These are phyloP conservation scores for Apostichopus japonicus DNA, from an alignment of 35 echinoderm and acorn worm genomes.

Conservation along the genomic window DNA sequence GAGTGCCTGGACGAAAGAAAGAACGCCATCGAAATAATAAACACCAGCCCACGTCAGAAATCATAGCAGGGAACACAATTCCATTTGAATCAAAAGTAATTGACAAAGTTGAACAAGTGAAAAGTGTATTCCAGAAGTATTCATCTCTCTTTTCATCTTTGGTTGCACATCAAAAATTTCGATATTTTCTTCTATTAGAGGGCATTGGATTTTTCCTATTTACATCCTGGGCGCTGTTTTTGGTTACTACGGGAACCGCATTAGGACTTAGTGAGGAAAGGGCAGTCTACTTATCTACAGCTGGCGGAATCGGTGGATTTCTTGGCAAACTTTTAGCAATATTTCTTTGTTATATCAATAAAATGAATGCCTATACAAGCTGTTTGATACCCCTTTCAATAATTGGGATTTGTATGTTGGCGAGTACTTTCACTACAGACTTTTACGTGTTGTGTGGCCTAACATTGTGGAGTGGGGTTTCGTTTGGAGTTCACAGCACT, in stretches of 20 bases:
- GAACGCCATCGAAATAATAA: background rate
- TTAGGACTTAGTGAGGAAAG: background rate
- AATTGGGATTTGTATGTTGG: background rate
- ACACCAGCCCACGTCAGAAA: background rate
- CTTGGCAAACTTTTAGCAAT: background rate
- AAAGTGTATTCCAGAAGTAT: background rate
- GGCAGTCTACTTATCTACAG: background rate
- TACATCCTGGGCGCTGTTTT: slow-evolving; percentile 13
- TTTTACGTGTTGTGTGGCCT: background rate
- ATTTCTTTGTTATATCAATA: background rate
- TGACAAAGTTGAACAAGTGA: too few species aligned
- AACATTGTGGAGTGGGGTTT: background rate
- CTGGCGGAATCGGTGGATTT: slow-evolving; percentile 34
- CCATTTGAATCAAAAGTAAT: background rate
- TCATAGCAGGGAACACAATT: background rate
- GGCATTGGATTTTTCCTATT: background rate
- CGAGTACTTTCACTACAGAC: background rate
- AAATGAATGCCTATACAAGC: slow-evolving; percentile 31
- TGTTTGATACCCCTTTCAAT: background rate
- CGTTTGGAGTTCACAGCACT: background rate
- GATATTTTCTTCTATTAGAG: background rate
- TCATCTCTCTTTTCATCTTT: background rate
- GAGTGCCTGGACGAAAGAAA: background rate
- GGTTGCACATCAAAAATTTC: background rate
- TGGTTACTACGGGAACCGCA: background rate